Evolutionary conservation across 2,797 vertebrate genomes (phyloP), one percentile per base, ranked within the genome.

Genomic region (Nothura maculosa): DNA sequence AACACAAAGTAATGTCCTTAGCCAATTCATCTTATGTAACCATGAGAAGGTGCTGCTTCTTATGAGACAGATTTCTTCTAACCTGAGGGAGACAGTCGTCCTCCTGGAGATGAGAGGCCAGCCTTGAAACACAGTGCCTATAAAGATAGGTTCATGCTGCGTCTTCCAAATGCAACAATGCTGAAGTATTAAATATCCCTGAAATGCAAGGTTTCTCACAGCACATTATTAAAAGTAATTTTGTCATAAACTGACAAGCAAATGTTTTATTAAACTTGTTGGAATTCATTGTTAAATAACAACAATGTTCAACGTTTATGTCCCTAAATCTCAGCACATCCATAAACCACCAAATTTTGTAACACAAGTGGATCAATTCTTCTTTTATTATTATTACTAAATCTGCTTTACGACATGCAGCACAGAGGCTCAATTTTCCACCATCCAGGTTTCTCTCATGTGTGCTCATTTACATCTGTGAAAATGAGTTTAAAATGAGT

Each of bases 281-380:
- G 76, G 60, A 89, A 90, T 63, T 85, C 66, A 85, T 78, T 85
- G 85, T 93, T 96, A 92, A 95, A 81, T 74, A 94, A 94, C 73
- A 95, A 77, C 52, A 69, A 27, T 62, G 62, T 85, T 92, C 63
- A 94, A 47, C 84, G 48, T 82, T 77, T 94, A 83, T 87, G 54
- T 89, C 73, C 57, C 94, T 89, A 93, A 92, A 95, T 69, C 60
- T 87, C 82, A 70, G 20, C 67, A 79, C 22, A 50, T 76, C 85
- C 30, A 74, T 80, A 92, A 89, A 92, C 18, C 21, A 87, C 63
- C 28, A 81, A 87, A 67, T 60, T 67, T 83, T 81, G 43, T 73
- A 93, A 83, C 55, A 45, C 32, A 79, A 67, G 40, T 92, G 69
- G 62, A 80, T 83, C 72, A 70, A 69, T 94, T 95, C 85, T 95